phyloP scores from a whole-genome alignment of 2,113 vertebrate genomes.

The Centropus unirufus region DNA sequence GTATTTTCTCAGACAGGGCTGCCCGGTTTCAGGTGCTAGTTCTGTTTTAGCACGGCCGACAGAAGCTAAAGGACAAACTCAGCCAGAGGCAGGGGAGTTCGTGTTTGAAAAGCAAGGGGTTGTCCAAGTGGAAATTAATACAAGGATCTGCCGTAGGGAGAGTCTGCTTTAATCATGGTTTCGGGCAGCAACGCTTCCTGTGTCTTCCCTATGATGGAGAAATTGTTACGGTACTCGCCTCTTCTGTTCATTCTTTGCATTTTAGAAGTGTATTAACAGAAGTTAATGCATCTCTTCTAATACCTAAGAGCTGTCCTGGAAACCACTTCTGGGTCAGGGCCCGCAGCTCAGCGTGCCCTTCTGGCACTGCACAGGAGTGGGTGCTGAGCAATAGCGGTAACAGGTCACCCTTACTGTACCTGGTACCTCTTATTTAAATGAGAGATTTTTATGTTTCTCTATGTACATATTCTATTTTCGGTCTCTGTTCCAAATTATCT shows the following conservation, averaged over 20 bases:
- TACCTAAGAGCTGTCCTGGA: not conserved
- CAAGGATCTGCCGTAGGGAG: not conserved
- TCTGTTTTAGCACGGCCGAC: not conserved
- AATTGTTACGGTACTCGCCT: not conserved
- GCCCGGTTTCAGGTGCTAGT: not conserved
- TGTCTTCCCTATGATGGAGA: not conserved
- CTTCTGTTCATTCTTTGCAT: not conserved
- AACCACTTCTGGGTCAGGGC: not conserved
- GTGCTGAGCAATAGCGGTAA: not conserved
- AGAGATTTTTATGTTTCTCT: not conserved
- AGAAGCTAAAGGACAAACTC: not conserved
- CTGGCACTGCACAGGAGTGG: not conserved
- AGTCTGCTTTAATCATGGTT: not conserved
- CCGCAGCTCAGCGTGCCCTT: not conserved
- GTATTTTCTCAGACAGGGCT: not conserved
- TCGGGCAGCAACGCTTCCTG: not conserved
- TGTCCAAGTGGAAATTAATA: not conserved
- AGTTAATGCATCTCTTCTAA: not conserved
- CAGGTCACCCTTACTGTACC: not conserved
- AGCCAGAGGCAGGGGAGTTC: not conserved
- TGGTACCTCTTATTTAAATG: not conserved
- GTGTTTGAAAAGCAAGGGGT: not conserved
- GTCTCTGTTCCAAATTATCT: not conserved
- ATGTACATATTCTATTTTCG: not conserved
- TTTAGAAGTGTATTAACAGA: not conserved